These are phyloP conservation scores for Clarias macrocephalus DNA, from an alignment of 2,113 vertebrate genomes.

Conservation along the genomic window DNA sequence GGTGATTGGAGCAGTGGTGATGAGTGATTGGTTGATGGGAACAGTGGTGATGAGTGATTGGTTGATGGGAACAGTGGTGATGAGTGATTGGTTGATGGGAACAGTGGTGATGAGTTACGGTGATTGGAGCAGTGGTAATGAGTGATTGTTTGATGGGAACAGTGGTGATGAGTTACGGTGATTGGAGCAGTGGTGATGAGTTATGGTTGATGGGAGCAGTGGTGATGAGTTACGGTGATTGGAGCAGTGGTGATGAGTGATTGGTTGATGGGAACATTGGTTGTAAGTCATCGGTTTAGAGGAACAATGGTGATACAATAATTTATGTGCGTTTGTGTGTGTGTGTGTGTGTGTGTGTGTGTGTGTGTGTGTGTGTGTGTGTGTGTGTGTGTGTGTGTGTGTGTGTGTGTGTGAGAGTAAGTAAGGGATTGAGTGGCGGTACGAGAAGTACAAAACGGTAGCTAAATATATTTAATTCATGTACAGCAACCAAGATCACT, in stretches of 20 bases:
- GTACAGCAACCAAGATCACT: background rate
- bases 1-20: background rate
- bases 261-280: background rate
- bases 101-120: no score
- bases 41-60: no score
- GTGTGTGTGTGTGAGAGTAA: conserved; percentile 50
- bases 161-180: background rate
- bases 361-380: conserved; percentile 48
- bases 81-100: background rate
- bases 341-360: conserved; percentile 58
- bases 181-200: no score
- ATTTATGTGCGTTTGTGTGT: conserved; percentile 11
- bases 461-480: background rate
- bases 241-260: background rate
- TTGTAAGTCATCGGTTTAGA: background rate
- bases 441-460: background rate
- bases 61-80: background rate
- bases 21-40: background rate
- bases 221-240: background rate
- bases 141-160: background rate
- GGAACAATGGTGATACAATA: background rate
- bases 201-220: background rate
- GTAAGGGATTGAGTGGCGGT: background rate
- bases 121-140: background rate
- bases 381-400: no score